phyloP scores from a whole-genome alignment of 2,113 vertebrate species.

The Ovis aries region ARS-UI_Ramb_v3.0 NC_056056.1:162430001-162430500 shows the following conservation, averaged over 20 bases:
- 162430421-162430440: not conserved
- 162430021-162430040: slow-evolving; percentile 92
- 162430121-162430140: not conserved
- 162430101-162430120: not conserved
- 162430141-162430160: not conserved
- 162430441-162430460: not conserved
- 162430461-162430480: not conserved
- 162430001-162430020: slow-evolving; percentile 93
- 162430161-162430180: not conserved
- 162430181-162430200: not conserved
- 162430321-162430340: rapidly evolving
- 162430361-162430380: not conserved
- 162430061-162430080: slow-evolving; percentile 99
- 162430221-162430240: not conserved
- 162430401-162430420: not conserved
- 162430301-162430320: not conserved
- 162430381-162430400: not conserved
- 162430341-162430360: not conserved
- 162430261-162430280: not conserved
- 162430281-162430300: rapidly evolving
- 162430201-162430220: not conserved
- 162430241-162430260: rapidly evolving
- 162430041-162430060: slow-evolving; percentile 96
- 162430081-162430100: slow-evolving; percentile 90
- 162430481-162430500: not conserved